Base-by-base conservation (phyloP, 2,113 vertebrate species). In the Proterorhinus semilunaris region DNA sequence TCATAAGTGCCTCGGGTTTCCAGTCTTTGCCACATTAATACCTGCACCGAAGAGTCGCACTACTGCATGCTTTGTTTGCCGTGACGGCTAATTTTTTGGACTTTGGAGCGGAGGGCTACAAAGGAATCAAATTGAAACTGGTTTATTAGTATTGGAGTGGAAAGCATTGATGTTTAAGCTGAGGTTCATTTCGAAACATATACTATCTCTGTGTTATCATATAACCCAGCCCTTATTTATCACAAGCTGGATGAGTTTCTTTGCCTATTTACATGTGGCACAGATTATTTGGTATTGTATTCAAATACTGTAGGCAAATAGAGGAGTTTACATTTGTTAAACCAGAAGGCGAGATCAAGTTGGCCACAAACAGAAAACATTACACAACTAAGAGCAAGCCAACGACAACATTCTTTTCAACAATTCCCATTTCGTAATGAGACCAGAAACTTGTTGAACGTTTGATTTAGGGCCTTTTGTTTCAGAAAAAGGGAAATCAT, bases 281-380 rank as follows among this genome's bases (percentile, higher is more conserved):
- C 15, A 52, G 27, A 62, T 67, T 17, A 75, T 80, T 72, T 82
- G 68, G 10, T 63, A 36, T 65, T 36, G 3, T 55, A 88, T 81
- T 78, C 74, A 88, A 88, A 86, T 83, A 46, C 8, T 12, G 2
- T 64, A 80, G 45, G 54, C 69, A 85, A 87, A 82, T 76, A 10
- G 27, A 58, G 65, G 36, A 13, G 27, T 42, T 50, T 65, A 45
- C 10, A 12, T 51, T 72, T 59, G 6, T 27, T 21, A 45, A 36
- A 36, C 27, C 27, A 42, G 13, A n/a, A 64, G 53, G 58, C n/a
- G 7, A 43, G 43, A 61, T 61, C 44, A 74, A 44, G 36, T 6
- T 7, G 27, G 16, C n/a, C 43, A 45, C 13, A 63, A 21, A 62
- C 5, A 42, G 43, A 62, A 62, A 45, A 11, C 17, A 55, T 55